Evolutionary conservation across 2,797 vertebrate genomes (phyloP), one percentile per base, ranked within the genome.

Genomic region (Amblyopsis hoosieri): DNA sequence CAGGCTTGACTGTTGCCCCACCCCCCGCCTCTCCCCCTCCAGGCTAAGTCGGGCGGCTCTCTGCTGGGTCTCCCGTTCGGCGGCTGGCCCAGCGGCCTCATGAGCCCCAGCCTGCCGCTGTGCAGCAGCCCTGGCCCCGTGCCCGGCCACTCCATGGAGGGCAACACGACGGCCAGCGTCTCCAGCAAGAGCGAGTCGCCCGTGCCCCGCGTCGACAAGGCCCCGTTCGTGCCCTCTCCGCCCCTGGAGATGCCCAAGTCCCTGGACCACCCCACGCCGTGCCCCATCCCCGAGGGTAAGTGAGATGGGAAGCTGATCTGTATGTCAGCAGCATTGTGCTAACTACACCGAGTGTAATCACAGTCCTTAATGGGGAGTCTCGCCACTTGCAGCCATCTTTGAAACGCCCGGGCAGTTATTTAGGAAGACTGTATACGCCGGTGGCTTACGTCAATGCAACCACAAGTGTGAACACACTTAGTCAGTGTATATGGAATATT

Each of bases 181-280:
- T 90, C 95, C 73, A 96, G 88, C 88, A 98, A 96, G 89, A 96
- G 94, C 64, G 96, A 97, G 84, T 97, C 96, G 67, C 96, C 97
- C 70, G 87, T 93, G 73, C 92, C 92, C 69, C 94, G 92, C 55
- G 84, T 85, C 57, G 97, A 98, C 71, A 99, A 97, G 92, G 71
- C 66, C 59, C 84, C 84, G 23, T 91, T 89, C 54, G 74, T 92
- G 69, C 88, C 92, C 60, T 93, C 94, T 79, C 78, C 93, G 45
- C 65, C 92, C 49, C 67, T 94, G 72, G 97, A 99, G 86, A 91
- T 95, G 79, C 92, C 94, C 76, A 97, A 96, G 72, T 94, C 95
- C 58, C 94, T 95, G 57, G 97, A 99, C 92, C 94, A 95, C 76
- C 84, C 90, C 31, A 84, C 58, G 63, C 92, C 97, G 62, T 95